A percentile compares a stretch with the other conserved stretches of the same genome.
These are phyloP conservation scores for Lontra canadensis DNA, from an alignment of 2,113 vertebrate species.

Conservation along the genomic window DNA sequence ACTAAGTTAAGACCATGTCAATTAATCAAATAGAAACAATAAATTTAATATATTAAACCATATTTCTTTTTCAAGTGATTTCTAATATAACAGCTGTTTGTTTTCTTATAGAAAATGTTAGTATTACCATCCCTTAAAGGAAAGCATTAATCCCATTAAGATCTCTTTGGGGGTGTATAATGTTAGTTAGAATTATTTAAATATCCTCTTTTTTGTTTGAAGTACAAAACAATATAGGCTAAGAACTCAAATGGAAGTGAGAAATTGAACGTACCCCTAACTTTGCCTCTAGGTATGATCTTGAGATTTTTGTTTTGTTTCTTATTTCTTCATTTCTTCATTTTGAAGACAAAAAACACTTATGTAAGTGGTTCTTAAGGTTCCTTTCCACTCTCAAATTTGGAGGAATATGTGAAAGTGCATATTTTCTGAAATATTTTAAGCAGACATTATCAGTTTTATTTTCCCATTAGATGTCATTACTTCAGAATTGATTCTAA, in stretches of 20 bases:
- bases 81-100: constrained; percentile 36
- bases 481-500: constrained; percentile 23
- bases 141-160: constrained; percentile 20
- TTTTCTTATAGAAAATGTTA: not conserved
- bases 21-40: constrained; percentile 78
- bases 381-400: constrained; percentile 15
- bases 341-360: not conserved
- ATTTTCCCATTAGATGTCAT: not conserved
- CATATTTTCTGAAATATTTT: not conserved
- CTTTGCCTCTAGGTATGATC: not conserved
- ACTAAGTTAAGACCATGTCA: constrained; percentile 50
- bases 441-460: not conserved
- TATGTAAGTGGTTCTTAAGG: not conserved
- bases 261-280: not conserved
- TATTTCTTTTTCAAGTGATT: constrained; percentile 56
- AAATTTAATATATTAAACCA: constrained; percentile 62
- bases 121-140: not conserved
- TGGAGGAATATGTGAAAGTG: not conserved
- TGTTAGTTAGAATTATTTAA: constrained; percentile 49
- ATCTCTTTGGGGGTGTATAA: constrained; percentile 12
- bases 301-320: not conserved
- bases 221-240: not conserved
- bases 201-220: constrained; percentile 5
- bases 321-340: not conserved
- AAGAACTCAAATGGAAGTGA: not conserved